Base-by-base conservation (phyloP, 1,140 invertebrate species). In the Pomacea maculata region DNA sequence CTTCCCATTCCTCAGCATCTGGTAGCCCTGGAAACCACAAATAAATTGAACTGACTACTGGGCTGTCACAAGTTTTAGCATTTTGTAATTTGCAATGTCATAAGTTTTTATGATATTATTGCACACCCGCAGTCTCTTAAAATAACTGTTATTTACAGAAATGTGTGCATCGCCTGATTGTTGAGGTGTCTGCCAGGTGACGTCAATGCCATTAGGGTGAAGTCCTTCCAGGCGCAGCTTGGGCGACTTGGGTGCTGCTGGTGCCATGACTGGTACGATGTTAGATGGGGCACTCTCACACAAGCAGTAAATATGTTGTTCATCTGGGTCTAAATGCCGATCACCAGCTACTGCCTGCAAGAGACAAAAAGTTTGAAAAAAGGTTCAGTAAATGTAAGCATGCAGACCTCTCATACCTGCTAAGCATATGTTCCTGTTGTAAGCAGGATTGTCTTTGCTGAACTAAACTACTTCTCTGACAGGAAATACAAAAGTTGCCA, bases 1-100 rank as follows among this genome's bases (percentile, higher is more conserved):
- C 45, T 88, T 87, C 25, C 89, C 88, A 86, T 92, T 90, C 81
- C 90, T 91, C 83, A 92, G 83, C 84, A 92, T 88, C 74, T 91
- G 90, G 81, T 91, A 92, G 52, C 91, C 91, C 89, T 91, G 79
- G 12, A 81, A 74, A 52, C 65, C 73, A 61, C 15, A 71, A 54
- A 64, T 45, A 64, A 52, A 83, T 12, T 34, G 71, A 77, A 52
- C 29, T 54, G 74, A 70, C 21, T 6, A 70, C n/a, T 68, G 17
- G 61, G 25, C 6, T 14, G 14, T 54, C 29, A 14, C 63, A 57
- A 29, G 55, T 7, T 9, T 54, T 9, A 63, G 21, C 25, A 71
- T 25, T 7, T 71, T 15, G 57, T 61, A 17, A 61, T 17, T 11
- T 14, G 15, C 2, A 71, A 45, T 4, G 71, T 76, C 21, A 17